Base-by-base conservation (phyloP, 2,888 invertebrate species). In the Yponomeuta plumbellus region DNA sequence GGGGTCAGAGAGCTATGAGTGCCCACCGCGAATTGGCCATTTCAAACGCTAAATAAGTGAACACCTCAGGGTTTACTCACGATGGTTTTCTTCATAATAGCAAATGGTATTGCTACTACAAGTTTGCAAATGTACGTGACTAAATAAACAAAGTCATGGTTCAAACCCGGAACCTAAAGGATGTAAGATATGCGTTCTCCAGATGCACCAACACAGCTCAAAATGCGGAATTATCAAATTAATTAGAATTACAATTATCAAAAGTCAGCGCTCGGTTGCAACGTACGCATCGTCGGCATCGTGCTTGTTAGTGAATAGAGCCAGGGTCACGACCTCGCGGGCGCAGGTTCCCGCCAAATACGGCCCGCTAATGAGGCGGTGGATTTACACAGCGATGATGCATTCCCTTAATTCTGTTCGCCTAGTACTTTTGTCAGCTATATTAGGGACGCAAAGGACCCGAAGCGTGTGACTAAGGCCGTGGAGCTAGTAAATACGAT, bases 321-420 rank as follows among this genome's bases (percentile, higher is more conserved):
- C 17, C 44, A 52, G 23, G 64, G 64, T 61, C 34, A 26, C 61
- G 61, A 61, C 61, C 61, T 26, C 23, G 61, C 23, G 17, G 61
- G 61, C 59, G 13, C 34, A 26, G 61, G 61, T 61, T 39, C 23
- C 17, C 17, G 26, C 61, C 61, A 26, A 34, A 61, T 61, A 61
- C 26, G 61, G 61, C n/a, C 34, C n/a, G 8, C 59, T 59, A 23
- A 59, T 59, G 59, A 23, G 22, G 6, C 59, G 59, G 44, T 17
- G 44, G 44, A 52, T 17, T 52, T 52, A 52, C 17, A 17, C 44
- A 52, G 44, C 44, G 44, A 52, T 52, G 44, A 52, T 52, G 44
- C 44, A 52, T 52, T 13, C 44, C 44, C 44, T 17, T 52, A 17
- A 52, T 52, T 52, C 44, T 52, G 44, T 0, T 5, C 10, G 44